A percentile compares a stretch with the other conserved stretches of the same genome.
Conservation (phyloP, 2,888 invertebrate species). For the Penaeus monodon region DNA sequence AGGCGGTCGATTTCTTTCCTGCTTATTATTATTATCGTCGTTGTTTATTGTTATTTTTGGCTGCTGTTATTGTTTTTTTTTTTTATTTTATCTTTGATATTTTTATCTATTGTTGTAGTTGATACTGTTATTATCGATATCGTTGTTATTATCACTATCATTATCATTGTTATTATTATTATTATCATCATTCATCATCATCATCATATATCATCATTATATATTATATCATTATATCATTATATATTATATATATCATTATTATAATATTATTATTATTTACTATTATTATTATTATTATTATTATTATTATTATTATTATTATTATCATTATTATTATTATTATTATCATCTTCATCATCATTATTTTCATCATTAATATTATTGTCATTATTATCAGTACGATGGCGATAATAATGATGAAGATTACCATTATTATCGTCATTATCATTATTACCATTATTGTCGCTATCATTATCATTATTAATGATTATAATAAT, state of each 20-base stretch:
- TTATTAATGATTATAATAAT: background rate
- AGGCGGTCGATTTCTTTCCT: too few species aligned
- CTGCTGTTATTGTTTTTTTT: background rate
- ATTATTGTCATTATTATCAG: background rate
- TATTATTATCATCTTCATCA: background rate
- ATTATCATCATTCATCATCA: background rate
- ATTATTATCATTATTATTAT: background rate
- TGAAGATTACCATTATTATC: background rate
- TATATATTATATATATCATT: background rate
- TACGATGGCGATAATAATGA: background rate
- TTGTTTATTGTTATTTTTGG: too few species aligned
- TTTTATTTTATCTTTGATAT: background rate
- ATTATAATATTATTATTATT: background rate
- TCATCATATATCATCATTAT: background rate
- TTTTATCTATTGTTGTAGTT: background rate
- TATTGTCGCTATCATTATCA: background rate
- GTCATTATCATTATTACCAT: background rate
- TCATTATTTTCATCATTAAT: background rate
- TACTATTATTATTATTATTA: background rate
- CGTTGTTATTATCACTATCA: background rate
- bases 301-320: background rate
- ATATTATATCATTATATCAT: background rate
- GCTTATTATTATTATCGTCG: too few species aligned
- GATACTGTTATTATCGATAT: background rate
- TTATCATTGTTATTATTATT: background rate